Conservation (phyloP, 2,888 invertebrate species). For the Thecophora atra region DNA sequence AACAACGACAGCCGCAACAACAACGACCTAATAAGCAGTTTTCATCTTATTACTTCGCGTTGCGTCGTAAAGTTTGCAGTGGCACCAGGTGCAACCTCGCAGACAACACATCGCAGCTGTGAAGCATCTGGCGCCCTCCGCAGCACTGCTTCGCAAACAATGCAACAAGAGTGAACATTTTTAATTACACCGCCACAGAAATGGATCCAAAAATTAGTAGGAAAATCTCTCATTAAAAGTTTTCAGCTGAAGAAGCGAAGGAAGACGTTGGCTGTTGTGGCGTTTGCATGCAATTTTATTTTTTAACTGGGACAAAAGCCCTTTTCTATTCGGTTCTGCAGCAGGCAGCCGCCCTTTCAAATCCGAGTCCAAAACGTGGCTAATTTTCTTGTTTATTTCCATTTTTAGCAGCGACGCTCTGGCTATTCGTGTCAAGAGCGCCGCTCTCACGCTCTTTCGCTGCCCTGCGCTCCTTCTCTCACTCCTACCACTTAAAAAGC, state of each 20-base stretch:
- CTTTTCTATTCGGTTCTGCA: neutral
- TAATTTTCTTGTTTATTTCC: neutral
- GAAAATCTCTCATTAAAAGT: constrained; percentile 41
- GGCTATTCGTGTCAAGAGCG: too few relatives aligned
- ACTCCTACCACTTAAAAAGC: neutral
- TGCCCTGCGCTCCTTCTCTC: neutral
- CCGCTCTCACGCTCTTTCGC: neutral
- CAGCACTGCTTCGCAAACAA: neutral
- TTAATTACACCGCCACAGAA: constrained; percentile 23
- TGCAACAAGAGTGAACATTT: neutral
- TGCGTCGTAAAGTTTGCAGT: constrained; percentile 10
- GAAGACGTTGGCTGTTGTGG: neutral
- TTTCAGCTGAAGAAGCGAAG: constrained; percentile 34
- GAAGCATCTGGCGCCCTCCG: neutral
- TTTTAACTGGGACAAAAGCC: neutral
- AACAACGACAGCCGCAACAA: neutral
- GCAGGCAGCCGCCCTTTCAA: neutral
- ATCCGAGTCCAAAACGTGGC: neutral
- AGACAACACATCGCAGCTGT: neutral
- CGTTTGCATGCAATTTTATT: neutral
- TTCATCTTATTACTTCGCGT: constrained; percentile 21
- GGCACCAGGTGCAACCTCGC: neutral
- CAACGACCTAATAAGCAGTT: constrained; percentile 2
- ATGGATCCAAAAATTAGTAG: constrained; percentile 27
- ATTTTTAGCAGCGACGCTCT: too few relatives aligned